A percentile compares a stretch with the other conserved stretches of the same genome.
These are phyloP conservation scores for Hypotaenidia philippensis DNA, from an alignment of 2,797 vertebrate species.

Conservation along the genomic window DNA sequence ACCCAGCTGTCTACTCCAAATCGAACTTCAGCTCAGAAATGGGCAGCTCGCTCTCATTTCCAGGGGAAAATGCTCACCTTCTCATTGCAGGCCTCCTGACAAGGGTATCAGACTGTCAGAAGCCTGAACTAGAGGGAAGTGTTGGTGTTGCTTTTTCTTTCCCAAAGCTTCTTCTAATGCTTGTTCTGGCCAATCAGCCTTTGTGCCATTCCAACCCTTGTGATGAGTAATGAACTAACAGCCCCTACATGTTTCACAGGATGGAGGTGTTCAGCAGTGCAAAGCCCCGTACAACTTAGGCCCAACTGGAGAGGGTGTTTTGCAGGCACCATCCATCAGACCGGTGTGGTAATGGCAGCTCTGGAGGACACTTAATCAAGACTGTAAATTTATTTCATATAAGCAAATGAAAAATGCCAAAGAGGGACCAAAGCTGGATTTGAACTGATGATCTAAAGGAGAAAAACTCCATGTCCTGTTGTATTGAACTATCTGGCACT, in stretches of 20 bases:
- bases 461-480: slow-evolving; percentile 41
- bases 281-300: background rate
- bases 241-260: background rate
- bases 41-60: background rate
- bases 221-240: background rate
- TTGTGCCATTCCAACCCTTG: background rate
- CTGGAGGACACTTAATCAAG: background rate
- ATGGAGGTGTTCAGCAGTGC: background rate
- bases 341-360: background rate
- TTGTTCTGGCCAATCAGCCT: background rate
- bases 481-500: background rate
- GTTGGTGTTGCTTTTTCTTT: background rate
- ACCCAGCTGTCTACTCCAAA: background rate
- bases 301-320: background rate
- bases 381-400: background rate
- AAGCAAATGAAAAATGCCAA: background rate
- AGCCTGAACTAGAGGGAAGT: background rate
- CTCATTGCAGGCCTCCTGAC: background rate
- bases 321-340: background rate
- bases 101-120: background rate
- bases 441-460: background rate
- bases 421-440: background rate
- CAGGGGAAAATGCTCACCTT: background rate
- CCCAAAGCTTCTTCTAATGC: background rate
- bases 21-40: background rate